These are phyloP conservation scores for Hydrotaea cyrtoneurina DNA, from an alignment of 2,888 invertebrate genomes.

Conservation along the genomic window DNA sequence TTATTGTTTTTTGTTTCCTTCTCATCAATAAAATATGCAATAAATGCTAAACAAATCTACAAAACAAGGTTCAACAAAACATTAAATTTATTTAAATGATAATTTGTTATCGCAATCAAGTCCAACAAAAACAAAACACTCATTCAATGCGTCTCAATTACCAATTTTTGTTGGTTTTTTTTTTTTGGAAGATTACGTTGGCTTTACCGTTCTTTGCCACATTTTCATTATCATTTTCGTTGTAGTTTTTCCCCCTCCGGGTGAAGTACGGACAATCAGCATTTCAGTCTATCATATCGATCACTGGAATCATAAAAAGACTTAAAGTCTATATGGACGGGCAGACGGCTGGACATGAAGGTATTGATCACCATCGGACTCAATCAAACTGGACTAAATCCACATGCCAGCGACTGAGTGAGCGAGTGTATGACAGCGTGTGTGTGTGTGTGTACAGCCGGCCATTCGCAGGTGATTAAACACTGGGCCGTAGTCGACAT, in stretches of 20 bases:
- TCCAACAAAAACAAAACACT: not conserved
- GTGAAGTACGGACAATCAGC: constrained; percentile 5
- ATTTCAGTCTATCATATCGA: constrained; percentile 19
- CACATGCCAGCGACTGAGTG: not conserved
- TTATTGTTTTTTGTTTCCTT: not conserved
- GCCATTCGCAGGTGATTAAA: constrained; percentile 9
- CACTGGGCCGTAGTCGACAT: not conserved
- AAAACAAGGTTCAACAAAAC: constrained; percentile 29
- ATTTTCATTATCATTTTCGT: constrained; percentile 17
- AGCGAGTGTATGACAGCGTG: too few relatives aligned
- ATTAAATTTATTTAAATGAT: constrained; percentile 27
- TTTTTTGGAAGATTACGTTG: constrained; percentile 47
- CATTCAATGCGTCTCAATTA: constrained; percentile 54
- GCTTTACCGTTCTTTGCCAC: not conserved
- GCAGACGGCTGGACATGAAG: too few relatives aligned
- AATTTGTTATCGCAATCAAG: not conserved
- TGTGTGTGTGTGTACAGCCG: not conserved
- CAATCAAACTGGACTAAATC: constrained; percentile 29
- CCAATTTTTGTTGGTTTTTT: not conserved
- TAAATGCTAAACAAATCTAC: constrained; percentile 6
- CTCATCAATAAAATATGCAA: constrained; percentile 20
- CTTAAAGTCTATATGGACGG: constrained; percentile 9
- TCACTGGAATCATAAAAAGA: constrained; percentile 31
- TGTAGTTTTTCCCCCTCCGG: not conserved
- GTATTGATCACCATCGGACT: constrained; percentile 23